Base-by-base conservation (phyloP, 2,797 vertebrate genomes). In the Sebastes ruberrimus region DNA sequence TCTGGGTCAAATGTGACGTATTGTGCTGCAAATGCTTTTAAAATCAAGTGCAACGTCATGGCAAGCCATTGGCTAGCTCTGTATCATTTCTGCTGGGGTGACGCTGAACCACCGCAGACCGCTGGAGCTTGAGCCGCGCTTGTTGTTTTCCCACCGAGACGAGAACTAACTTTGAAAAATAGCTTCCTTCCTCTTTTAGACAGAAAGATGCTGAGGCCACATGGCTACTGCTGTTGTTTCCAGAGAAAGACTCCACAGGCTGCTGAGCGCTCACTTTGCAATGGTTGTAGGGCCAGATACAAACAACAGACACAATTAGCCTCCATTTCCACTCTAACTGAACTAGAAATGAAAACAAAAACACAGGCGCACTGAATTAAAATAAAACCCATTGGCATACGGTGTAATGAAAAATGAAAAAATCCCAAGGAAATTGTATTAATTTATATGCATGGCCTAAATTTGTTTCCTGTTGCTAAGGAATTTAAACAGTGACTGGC, bases 361-460 rank as follows among this genome's bases (percentile, higher is more conserved):
- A 87, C 79, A 88, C 59, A 66, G 49, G 76, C 63, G 35, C 32
- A 33, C 82, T 61, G 42, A 74, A 90, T 91, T 82, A 49, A 77
- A 89, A 92, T 52, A 79, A 89, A 87, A 85, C 81, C 81, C 88
- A 84, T 30, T 74, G 82, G 89, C 91, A 76, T 20, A 30, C 35
- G 66, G 56, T 28, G 75, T 63, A 83, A 89, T 73, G 85, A 89
- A 92, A 90, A 91, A 89, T 83, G 55, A 90, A 88, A 42, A 46
- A 92, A 84, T 93, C 93, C 83, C 72, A 82, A 78, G 89, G 79
- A 91, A 93, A 85, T 74, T 46, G 25, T 82, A 33, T 87, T 93
- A 70, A 92, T 95, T 92, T 82, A 89, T 83, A 94, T 94, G 89
- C 86, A 23, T 85, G 84, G 79, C 91, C 92, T 90, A 93, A 92